Evolutionary conservation across 2,113 vertebrate genomes (phyloP).

Genomic region (Stegostoma tigrinum): DNA sequence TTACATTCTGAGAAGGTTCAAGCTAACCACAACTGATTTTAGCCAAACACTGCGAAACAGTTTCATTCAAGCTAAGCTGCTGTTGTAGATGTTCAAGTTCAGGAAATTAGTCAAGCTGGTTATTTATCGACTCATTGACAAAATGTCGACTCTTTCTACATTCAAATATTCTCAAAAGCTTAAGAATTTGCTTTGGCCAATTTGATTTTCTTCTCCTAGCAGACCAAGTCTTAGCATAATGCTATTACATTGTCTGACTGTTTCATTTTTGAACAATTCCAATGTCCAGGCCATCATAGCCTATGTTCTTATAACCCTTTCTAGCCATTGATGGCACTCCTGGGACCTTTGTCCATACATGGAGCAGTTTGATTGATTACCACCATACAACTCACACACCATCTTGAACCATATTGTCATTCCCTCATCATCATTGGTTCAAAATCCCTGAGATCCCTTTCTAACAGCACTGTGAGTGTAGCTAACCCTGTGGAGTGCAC

Average conservation of each 20-base stretch:
- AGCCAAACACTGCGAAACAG: neutral
- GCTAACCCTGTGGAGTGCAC: no score
- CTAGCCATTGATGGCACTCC: neutral
- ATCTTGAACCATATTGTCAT: no score
- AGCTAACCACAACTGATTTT: neutral
- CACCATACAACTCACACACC: neutral
- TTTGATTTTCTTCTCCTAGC: neutral
- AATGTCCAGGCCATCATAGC: neutral
- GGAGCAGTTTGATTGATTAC: neutral
- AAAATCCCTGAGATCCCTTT: no score
- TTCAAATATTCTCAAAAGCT: neutral
- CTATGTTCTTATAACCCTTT: neutral
- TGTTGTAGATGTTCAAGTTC: neutral
- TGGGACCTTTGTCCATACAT: neutral
- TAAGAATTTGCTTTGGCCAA: neutral
- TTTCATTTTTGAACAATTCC: neutral
- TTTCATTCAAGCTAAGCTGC: neutral
- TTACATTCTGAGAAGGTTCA: neutral
- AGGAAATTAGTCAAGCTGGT: neutral
- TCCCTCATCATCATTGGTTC: no score
- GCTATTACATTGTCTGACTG: neutral
- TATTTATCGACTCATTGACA: neutral
- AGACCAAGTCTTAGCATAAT: neutral
- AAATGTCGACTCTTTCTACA: neutral
- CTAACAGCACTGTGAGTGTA: no score